Evolutionary conservation across 2,113 vertebrate species (phyloP), one percentile per base, ranked within the genome.

Genomic region (Lasiurus borealis): DNA sequence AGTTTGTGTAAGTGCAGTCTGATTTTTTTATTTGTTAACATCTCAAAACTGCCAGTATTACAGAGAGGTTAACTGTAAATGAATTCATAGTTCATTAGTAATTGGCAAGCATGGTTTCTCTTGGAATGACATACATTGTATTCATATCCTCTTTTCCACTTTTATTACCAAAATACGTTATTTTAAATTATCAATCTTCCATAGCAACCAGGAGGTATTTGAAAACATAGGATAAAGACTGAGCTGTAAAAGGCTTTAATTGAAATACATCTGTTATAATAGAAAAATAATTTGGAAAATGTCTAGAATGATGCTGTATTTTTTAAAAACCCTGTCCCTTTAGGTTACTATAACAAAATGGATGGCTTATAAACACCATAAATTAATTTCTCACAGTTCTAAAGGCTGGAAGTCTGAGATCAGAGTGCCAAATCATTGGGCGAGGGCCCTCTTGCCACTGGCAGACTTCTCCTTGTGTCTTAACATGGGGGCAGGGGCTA

Each of bases 231-330:
- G 25, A 46, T 83, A 85, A 97, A 77, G 54, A 86, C 2, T 77
- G 50, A 90, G 16, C 29, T 82, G 1, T 87, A 88, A 96, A 92
- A 95, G n/a, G 31, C 29, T 82, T 88, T 81, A 96, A 85, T 90
- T 86, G 85, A 95, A 85, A 94, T 27, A 80, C 6, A 80, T 86
- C n/a, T 85, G 5, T 87, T 83, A 66, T 84, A 73, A 57, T 52
- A 94, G 78, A 83, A 93, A 75, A 94, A 71, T 25, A 91, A 96
- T 92, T 90, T 95, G 64, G 66, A 93, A 89, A 85, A 34, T 77
- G 5, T 78, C 25, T 78, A 52, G 36, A 94, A 71, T 88, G 80
- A 76, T 89, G 36, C 52, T 73, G 2, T 46, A 6, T 78, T 90
- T 94, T 94, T 78, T 19, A 36, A 54, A 73, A 85, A 23, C 8